Conservation (phyloP, 2,888 invertebrate species). For the Portevinia maculata region DNA sequence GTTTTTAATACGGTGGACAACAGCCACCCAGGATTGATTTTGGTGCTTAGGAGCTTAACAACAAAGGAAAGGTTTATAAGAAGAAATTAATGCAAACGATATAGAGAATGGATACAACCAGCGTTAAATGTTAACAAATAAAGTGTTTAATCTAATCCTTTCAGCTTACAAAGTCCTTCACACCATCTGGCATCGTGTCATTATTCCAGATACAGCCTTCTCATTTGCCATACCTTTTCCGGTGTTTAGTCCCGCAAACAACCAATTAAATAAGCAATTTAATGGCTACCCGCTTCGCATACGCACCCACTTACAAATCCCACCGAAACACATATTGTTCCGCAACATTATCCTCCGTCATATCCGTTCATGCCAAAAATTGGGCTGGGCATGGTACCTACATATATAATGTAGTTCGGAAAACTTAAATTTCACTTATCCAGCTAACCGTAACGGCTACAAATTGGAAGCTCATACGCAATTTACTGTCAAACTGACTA, state of each 20-base stretch:
- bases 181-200: background rate
- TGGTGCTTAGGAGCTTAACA: too few species aligned
- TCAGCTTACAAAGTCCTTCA: too few species aligned
- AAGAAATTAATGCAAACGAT: too few species aligned
- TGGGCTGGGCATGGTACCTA: constrained; percentile 48
- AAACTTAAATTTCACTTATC: constrained; percentile 43
- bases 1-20: too few species aligned
- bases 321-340: constrained; percentile 34
- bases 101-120: too few species aligned
- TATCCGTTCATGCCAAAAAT: constrained; percentile 9
- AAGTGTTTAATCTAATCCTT: too few species aligned
- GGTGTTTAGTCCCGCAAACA: constrained; percentile 30
- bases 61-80: too few species aligned
- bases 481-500: background rate
- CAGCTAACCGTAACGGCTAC: constrained; percentile 38
- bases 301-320: constrained; percentile 26
- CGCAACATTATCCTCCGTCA: constrained; percentile 16
- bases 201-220: background rate
- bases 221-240: constrained; percentile 42
- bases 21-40: too few species aligned
- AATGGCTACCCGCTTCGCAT: constrained; percentile 19
- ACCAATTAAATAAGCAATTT: constrained; percentile 15
- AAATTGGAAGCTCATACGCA: constrained; percentile 4
- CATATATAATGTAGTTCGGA: constrained; percentile 25
- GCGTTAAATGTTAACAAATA: too few species aligned